These are phyloP conservation scores for Triplophysa rosa DNA, from an alignment of 2,113 vertebrate genomes.

Conservation along the genomic window DNA sequence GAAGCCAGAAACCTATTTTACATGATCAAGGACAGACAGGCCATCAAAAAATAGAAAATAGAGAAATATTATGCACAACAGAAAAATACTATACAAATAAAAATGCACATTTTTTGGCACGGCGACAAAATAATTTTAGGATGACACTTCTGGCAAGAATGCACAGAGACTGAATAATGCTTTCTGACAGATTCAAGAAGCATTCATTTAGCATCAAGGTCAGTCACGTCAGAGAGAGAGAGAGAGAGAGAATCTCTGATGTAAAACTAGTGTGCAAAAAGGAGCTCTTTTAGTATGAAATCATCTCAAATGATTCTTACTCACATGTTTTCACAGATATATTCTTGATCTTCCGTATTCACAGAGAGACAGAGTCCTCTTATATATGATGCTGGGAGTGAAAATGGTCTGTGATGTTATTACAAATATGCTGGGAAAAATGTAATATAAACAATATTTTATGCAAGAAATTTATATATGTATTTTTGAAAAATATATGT, in stretches of 20 bases:
- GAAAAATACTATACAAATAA: background rate
- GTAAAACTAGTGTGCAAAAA: constrained; percentile 36
- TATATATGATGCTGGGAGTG: too few relatives aligned
- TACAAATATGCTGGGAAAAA: too few relatives aligned
- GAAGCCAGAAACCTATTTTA: background rate
- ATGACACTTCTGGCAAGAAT: constrained; percentile 37
- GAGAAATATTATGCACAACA: background rate
- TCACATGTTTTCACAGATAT: constrained; percentile 13
- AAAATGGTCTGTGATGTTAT: too few relatives aligned
- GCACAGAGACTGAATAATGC: constrained; percentile 62
- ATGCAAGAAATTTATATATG: too few relatives aligned
- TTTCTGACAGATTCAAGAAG: constrained; percentile 67
- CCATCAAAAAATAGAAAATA: background rate
- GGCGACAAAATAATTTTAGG: constrained; percentile 14
- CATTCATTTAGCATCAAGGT: constrained; percentile 67
- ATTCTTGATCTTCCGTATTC: background rate
- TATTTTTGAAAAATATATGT: too few relatives aligned
- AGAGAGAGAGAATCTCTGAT: constrained; percentile 40
- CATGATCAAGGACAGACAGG: background rate
- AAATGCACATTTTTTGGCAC: too few relatives aligned
- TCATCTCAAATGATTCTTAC: background rate
- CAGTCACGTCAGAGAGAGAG: constrained; percentile 46
- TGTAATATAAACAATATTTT: too few relatives aligned
- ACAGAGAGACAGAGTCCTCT: too few relatives aligned
- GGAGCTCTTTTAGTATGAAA: constrained; percentile 34